phyloP scores from a whole-genome alignment of 2,888 invertebrate genomes.

The Lithophane socia region DNA sequence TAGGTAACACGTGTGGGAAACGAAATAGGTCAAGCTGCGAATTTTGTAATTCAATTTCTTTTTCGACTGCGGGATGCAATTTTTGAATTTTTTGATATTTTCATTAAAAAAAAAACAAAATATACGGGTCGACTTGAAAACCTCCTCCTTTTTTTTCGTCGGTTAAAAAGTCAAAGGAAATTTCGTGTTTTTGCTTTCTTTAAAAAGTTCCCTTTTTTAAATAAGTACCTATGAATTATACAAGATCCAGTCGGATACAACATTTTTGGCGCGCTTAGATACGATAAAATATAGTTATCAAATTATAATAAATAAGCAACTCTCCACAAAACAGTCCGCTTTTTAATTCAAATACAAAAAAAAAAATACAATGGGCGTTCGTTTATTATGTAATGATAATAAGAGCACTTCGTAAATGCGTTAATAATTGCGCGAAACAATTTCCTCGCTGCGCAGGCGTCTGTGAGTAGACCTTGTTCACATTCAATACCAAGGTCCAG shows the following conservation, averaged over 20 bases:
- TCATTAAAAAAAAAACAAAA: too few relatives aligned
- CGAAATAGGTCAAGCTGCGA: neutral
- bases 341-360: neutral
- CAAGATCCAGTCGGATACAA: neutral
- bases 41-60: neutral
- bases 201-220: neutral
- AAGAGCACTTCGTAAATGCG: neutral
- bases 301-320: neutral
- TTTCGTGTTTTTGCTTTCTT: neutral
- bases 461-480: constrained; percentile 77
- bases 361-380: neutral
- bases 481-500: constrained; percentile 86
- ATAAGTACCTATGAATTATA: too few relatives aligned
- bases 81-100: too few relatives aligned
- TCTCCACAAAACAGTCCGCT: neutral
- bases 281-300: neutral
- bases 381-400: constrained; percentile 25
- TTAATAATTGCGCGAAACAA: constrained; percentile 45
- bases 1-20: neutral
- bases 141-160: too few relatives aligned
- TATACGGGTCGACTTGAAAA: too few relatives aligned
- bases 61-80: neutral
- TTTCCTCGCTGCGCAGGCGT: constrained; percentile 58
- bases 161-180: neutral
- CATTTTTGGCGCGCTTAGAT: neutral